phyloP scores from a whole-genome alignment of 2,113 vertebrate species.

The Loxodonta africana region DNA sequence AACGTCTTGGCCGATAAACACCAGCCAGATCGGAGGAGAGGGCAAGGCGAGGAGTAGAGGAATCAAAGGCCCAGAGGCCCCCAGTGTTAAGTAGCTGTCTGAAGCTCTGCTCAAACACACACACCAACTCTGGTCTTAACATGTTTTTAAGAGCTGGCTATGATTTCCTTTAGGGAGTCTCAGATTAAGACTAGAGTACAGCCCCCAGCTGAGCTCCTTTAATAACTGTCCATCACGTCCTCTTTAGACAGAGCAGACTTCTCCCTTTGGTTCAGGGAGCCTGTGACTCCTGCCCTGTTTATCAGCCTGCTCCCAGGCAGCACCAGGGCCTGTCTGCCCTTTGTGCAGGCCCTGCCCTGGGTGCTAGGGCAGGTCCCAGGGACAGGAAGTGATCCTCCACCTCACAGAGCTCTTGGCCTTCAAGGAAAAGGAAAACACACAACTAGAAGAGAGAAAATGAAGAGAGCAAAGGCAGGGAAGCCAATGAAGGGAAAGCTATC shows the following conservation, averaged over 20 bases:
- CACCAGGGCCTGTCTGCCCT: background rate
- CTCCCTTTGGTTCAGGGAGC: background rate
- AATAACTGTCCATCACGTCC: conserved; percentile 80
- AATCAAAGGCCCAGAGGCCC: conserved; percentile 79
- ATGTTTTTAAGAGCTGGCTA: conserved; percentile 85
- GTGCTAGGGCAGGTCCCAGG: background rate
- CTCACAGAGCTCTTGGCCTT: background rate
- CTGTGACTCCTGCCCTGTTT: background rate
- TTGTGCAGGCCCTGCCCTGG: background rate
- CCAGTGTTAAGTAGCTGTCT: conserved; percentile 85
- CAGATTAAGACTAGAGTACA: conserved; percentile 78
- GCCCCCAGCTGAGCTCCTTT: conserved; percentile 83
- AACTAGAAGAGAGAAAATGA: background rate
- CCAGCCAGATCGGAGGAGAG: conserved; percentile 60
- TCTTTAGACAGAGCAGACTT: conserved; percentile 63
- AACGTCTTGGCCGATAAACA: conserved; percentile 80
- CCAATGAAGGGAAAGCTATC: background rate
- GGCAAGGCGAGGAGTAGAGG: conserved; percentile 47
- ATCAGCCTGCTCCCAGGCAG: background rate
- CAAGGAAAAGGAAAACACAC: background rate
- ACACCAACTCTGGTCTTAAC: conserved; percentile 84
- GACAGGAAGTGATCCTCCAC: background rate
- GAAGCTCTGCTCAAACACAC: conserved; percentile 82
- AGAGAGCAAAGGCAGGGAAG: background rate
- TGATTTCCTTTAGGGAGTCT: conserved; percentile 86